Evolutionary conservation across 2,113 vertebrate genomes (phyloP), one percentile per base, ranked within the genome.

Genomic region (Physeter macrocephalus): DNA sequence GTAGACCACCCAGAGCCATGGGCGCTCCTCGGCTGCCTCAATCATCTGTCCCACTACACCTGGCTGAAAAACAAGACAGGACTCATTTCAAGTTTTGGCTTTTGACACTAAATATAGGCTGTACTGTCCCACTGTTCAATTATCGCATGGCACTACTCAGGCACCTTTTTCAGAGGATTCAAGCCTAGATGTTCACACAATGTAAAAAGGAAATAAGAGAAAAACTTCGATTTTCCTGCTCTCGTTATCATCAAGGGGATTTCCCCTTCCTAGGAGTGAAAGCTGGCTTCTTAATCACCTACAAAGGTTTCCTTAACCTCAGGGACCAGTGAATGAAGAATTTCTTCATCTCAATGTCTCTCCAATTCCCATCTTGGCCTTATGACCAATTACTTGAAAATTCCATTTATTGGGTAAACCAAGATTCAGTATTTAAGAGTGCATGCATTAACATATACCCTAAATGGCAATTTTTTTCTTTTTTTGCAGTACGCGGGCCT

Each of bases 1-100:
- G 93, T 99, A 99, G 78, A 99, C 99, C 6, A 99, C 98, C 99
- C 99, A 99, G 62, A 99, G 99, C 99, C 99, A 99, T 0, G 99
- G 99, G 66, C 99, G 99, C 95, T 99, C 99, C 96, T 99, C 99
- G 5, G 99, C 99, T 10, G 99, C 99, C 4, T 98, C 99, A 90
- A 99, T 98, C 99, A 99, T 99, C 98, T 99, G 99, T n/a, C 98
- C 98, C 27, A 99, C 99, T 67, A 99, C 98, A 54, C 99, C 99
- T 10, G 99, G 99, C 99, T 99, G 84, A 9, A 98, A 98, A 54
- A 97, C 11, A 97, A 97, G 69, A n/a, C 1, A 94, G 21, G 23
- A n/a, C 1, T 27, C 29, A 61, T 17, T 49, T 6, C 29, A 81
- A 10, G 15, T 43, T 89, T 39, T 43, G 14, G 39, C 5, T 62